Evolutionary conservation across 2,113 vertebrate species (phyloP).

Genomic region (Oreochromis niloticus): DNA sequence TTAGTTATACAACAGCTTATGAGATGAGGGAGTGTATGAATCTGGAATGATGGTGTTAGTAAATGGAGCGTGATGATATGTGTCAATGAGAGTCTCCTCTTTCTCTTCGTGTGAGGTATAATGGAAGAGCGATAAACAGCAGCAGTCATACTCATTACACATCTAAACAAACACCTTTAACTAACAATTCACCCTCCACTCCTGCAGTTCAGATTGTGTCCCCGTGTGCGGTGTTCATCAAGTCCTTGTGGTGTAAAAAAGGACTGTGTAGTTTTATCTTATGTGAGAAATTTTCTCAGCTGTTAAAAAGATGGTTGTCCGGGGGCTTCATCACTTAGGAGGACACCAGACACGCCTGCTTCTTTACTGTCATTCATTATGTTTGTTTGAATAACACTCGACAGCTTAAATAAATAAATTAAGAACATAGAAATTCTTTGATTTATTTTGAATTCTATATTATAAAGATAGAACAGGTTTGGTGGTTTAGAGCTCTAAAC

Average conservation of each 20-base stretch:
- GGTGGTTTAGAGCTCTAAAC: not conserved
- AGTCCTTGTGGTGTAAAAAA: not conserved
- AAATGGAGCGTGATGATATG: not conserved
- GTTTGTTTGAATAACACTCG: not conserved
- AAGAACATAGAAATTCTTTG: not conserved
- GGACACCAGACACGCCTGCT: not conserved
- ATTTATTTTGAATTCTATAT: not conserved
- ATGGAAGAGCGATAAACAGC: not conserved
- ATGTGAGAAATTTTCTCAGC: not conserved
- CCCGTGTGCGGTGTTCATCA: not conserved
- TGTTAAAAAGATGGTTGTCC: not conserved
- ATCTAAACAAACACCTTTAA: not conserved
- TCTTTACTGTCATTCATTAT: not conserved
- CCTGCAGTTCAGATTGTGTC: slow-evolving; percentile 31
- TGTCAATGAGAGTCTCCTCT: not conserved
- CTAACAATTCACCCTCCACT: slow-evolving; percentile 19
- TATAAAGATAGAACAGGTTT: not conserved
- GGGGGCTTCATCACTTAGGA: not conserved
- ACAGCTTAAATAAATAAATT: not conserved
- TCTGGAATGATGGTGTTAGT: slow-evolving; percentile 13
- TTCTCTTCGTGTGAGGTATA: not conserved
- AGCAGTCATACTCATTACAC: slow-evolving; percentile 3
- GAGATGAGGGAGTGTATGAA: not conserved
- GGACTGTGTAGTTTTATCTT: not conserved
- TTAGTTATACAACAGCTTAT: not conserved